Evolutionary conservation across 2,888 invertebrate species (phyloP).

Genomic region (Cynaeus angustus): DNA sequence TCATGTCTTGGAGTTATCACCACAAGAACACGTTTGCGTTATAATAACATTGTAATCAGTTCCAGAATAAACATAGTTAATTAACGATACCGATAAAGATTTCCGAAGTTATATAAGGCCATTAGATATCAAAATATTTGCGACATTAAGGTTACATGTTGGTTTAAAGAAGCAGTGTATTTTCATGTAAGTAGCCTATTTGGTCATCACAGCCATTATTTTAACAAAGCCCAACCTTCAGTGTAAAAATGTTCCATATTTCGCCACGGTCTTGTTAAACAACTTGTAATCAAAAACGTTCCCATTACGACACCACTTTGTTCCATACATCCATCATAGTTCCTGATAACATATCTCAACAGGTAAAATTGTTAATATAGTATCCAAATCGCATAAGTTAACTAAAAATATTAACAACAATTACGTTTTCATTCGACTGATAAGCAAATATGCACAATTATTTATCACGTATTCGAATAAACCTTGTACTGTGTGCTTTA

Average conservation of each 20-base stretch:
- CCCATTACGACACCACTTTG: constrained; percentile 22
- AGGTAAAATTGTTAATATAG: background rate
- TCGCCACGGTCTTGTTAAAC: constrained; percentile 1
- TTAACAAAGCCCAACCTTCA: too few species aligned
- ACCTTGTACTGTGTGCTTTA: constrained; percentile 1
- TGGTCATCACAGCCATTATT: too few species aligned
- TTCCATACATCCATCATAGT: background rate
- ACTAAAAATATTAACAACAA: constrained; percentile 9
- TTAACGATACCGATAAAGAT: constrained; percentile 21
- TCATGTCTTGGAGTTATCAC: constrained; percentile 28
- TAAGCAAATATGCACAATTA: constrained; percentile 3
- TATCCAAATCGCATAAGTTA: background rate
- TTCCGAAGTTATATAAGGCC: background rate
- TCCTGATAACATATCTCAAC: too few species aligned
- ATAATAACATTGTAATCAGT: constrained; percentile 37
- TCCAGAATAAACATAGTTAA: constrained; percentile 29
- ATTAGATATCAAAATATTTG: constrained; percentile 18
- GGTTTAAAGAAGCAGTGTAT: constrained; percentile 7
- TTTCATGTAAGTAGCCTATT: background rate
- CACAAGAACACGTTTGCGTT: constrained; percentile 30
- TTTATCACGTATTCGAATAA: background rate
- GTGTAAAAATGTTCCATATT: too few species aligned
- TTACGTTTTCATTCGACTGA: background rate
- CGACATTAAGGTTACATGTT: constrained; percentile 1
- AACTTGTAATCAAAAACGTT: constrained; percentile 6